phyloP scores from a whole-genome alignment of 2,797 vertebrate species.

The Nannoperca australis region DNA sequence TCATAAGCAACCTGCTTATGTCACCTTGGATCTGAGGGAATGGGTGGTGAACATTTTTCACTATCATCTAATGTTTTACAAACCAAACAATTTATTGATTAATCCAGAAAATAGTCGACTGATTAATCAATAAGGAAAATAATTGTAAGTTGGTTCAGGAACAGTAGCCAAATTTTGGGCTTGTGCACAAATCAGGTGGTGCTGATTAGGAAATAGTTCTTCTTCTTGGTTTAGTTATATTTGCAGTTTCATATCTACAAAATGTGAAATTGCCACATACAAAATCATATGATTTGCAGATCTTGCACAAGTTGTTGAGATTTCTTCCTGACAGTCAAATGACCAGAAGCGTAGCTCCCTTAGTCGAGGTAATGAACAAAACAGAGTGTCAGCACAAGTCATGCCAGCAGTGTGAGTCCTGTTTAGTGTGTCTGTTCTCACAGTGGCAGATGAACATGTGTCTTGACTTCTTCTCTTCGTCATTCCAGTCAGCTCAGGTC shows the following conservation, averaged over 20 bases:
- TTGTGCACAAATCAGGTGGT: neutral
- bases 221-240: neutral
- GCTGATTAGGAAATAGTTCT: neutral
- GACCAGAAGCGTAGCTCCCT: neutral
- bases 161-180: neutral
- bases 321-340: constrained; percentile 8
- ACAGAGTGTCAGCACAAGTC: neutral
- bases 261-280: neutral
- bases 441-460: constrained; percentile 5
- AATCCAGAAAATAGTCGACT: neutral
- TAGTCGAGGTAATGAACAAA: constrained; percentile 13
- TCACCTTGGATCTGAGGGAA: constrained; percentile 5
- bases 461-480: constrained; percentile 9
- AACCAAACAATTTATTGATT: neutral
- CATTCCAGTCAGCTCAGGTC: neutral
- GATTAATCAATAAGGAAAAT: neutral
- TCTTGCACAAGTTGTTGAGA: constrained; percentile 2
- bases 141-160: neutral
- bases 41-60: neutral
- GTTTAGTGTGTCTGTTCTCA: constrained; percentile 48
- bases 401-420: constrained; percentile 21
- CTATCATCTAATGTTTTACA: neutral
- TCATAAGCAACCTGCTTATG: neutral
- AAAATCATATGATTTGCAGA: neutral
- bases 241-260: neutral